Percentiles rank a stretch among this genome's conserved stretches.
phyloP scores from a whole-genome alignment of 1,140 invertebrate genomes.

The Euura saliciscinereae region DNA sequence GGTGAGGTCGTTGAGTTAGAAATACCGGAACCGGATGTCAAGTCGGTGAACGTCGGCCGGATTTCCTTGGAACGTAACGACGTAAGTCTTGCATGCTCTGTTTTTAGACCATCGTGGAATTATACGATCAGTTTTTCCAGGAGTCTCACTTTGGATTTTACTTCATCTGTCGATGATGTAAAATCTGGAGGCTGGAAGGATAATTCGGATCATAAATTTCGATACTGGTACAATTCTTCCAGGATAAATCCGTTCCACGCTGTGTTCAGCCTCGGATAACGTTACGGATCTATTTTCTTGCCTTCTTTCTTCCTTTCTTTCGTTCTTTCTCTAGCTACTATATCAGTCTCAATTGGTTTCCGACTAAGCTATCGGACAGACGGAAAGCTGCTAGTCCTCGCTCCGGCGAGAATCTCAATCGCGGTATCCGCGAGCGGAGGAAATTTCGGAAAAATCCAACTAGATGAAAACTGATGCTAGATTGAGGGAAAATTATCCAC shows the following conservation, averaged over 20 bases:
- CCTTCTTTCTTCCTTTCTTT: neutral
- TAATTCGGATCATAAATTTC: conserved; percentile 1
- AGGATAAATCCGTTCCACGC: neutral
- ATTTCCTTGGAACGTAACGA: neutral
- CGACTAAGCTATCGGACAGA: conserved; percentile 1
- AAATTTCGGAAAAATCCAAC: too few species aligned
- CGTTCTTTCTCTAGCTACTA: neutral
- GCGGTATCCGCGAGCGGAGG: neutral
- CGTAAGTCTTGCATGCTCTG: neutral
- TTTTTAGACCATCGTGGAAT: too few species aligned
- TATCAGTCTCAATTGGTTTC: conserved; percentile 5
- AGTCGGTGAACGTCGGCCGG: neutral
- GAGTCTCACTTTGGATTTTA: too few species aligned
- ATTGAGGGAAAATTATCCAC: too few species aligned
- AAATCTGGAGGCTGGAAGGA: too few species aligned
- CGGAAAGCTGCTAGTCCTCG: neutral
- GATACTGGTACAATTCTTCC: neutral
- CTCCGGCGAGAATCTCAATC: neutral
- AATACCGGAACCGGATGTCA: conserved; percentile 6
- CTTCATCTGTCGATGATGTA: too few species aligned
- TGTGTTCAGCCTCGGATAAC: neutral
- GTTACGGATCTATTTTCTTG: neutral
- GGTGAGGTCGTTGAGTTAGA: neutral
- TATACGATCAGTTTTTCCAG: too few species aligned
- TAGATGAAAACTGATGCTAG: too few species aligned